Conservation (phyloP, 2,113 vertebrate species). For the Fulica atra region DNA sequence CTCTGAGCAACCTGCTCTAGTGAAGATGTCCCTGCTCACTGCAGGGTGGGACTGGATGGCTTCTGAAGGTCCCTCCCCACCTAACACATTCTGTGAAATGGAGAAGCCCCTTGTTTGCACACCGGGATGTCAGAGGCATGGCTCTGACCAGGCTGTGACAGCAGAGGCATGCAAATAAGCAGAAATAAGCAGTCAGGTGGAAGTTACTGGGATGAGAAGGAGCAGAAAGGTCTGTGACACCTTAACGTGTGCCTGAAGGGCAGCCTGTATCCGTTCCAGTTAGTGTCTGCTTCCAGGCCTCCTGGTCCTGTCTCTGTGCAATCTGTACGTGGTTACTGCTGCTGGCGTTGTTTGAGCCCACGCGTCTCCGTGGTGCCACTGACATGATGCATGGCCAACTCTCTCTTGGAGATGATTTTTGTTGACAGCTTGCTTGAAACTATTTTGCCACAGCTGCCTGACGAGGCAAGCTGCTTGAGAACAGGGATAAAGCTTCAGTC, state of each 20-base stretch:
- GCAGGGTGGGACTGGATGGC: no score
- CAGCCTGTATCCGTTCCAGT: background rate
- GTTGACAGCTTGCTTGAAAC: background rate
- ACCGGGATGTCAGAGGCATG: background rate
- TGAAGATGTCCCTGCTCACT: no score
- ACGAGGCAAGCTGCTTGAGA: background rate
- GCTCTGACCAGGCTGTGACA: background rate
- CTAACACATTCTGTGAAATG: background rate
- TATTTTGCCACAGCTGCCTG: background rate
- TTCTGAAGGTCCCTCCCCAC: no score
- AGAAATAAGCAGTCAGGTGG: background rate
- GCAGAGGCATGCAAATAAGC: background rate
- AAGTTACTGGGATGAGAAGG: background rate
- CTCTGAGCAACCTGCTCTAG: no score
- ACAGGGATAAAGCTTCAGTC: background rate
- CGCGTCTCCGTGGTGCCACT: fast-evolving
- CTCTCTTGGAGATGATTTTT: background rate
- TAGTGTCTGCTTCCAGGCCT: background rate
- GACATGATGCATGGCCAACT: background rate
- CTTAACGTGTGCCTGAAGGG: background rate
- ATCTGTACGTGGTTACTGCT: fast-evolving
- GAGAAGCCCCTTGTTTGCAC: background rate
- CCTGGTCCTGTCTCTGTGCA: background rate
- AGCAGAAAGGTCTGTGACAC: background rate
- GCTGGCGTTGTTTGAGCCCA: background rate